These are phyloP conservation scores for Heliconius cydno DNA, from an alignment of 2,888 invertebrate genomes.

Conservation along the genomic window DNA sequence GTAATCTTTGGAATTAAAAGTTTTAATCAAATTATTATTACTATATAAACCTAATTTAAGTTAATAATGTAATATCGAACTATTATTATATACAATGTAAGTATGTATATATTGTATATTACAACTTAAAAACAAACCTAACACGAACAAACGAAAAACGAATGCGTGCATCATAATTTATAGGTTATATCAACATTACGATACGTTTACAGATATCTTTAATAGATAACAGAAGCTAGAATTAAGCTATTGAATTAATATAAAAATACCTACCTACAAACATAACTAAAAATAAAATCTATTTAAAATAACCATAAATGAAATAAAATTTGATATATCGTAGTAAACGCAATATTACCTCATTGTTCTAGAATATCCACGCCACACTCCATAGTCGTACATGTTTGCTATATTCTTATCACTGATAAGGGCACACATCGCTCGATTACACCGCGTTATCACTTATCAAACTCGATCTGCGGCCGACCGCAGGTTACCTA, in stretches of 20 bases:
- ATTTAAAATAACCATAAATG: background rate
- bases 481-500: constrained; percentile 44
- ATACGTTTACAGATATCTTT: background rate
- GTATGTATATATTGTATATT: no score
- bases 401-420: constrained; percentile 75
- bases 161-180: background rate
- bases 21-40: no score
- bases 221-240: background rate
- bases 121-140: background rate
- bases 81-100: no score
- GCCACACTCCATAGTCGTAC: constrained; percentile 66
- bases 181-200: background rate
- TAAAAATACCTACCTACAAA: background rate
- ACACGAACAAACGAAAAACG: background rate
- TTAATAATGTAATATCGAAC: no score
- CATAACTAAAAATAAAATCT: background rate
- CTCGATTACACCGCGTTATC: constrained; percentile 74
- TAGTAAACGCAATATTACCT: constrained; percentile 56
- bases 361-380: constrained; percentile 63
- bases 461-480: constrained; percentile 76
- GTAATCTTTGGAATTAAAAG: no score
- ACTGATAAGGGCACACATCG: constrained; percentile 77
- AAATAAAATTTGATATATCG: background rate
- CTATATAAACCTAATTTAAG: no score
- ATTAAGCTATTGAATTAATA: background rate